These are phyloP conservation scores for Drosophila meridiana DNA, from an alignment of 2,888 invertebrate species.

Conservation along the genomic window DNA sequence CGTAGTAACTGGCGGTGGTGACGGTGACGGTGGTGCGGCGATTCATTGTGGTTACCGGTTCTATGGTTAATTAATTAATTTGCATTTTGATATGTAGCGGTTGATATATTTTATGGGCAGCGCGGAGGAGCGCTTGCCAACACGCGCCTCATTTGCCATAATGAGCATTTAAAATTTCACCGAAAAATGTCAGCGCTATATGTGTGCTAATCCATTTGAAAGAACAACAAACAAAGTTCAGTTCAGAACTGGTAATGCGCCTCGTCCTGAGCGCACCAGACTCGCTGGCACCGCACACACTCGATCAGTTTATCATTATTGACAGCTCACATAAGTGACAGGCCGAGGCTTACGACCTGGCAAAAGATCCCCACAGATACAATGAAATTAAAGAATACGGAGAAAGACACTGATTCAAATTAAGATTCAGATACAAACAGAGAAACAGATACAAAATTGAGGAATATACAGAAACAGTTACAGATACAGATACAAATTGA, in stretches of 20 bases:
- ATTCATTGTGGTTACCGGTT: constrained; percentile 44
- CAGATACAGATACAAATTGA: background rate
- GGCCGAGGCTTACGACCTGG: constrained; percentile 8
- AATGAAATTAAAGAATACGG: background rate
- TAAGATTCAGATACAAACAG: background rate
- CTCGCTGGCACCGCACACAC: constrained; percentile 67
- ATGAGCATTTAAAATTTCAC: constrained; percentile 74
- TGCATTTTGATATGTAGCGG: constrained; percentile 72
- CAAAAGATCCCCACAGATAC: background rate
- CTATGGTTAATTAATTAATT: constrained; percentile 69
- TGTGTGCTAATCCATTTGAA: constrained; percentile 50
- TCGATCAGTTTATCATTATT: constrained; percentile 36
- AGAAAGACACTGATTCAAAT: background rate
- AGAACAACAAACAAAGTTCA: background rate
- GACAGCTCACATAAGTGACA: constrained; percentile 37
- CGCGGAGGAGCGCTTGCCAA: constrained; percentile 44
- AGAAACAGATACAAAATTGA: constrained; percentile 1
- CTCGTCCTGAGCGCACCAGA: constrained; percentile 66
- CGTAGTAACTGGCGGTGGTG: background rate
- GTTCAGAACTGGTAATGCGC: constrained; percentile 32
- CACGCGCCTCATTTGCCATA: constrained; percentile 63
- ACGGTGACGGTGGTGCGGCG: background rate
- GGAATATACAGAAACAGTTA: background rate
- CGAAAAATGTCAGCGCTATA: constrained; percentile 36
- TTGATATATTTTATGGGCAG: constrained; percentile 51